Percentiles rank a stretch among this genome's conserved stretches.
These are phyloP conservation scores for Halocynthia roretzi DNA, from an alignment of 23 tunicate species.

Conservation along the genomic window DNA sequence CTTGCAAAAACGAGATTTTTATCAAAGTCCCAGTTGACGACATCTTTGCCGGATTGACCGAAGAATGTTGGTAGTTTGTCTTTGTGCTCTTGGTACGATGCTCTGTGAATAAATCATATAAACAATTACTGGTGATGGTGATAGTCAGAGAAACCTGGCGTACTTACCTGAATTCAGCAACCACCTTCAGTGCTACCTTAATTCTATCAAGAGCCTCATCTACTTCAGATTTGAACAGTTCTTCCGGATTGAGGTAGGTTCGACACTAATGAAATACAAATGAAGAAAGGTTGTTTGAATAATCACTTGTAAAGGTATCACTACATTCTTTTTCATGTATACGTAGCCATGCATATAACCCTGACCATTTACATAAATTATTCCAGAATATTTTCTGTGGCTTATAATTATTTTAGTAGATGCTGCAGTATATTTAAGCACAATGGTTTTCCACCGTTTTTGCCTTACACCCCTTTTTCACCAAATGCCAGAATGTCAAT, in stretches of 20 bases:
- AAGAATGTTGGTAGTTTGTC: conserved; percentile 60
- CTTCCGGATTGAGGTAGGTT: conserved; percentile 71
- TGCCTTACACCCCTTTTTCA: too few relatives aligned
- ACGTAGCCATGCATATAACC: background rate
- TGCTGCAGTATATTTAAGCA: too few relatives aligned
- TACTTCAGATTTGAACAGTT: conserved; percentile 82
- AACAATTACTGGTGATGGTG: background rate
- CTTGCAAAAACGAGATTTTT: conserved; percentile 71
- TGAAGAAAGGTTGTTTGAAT: background rate
- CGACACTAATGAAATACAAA: conserved; percentile 61
- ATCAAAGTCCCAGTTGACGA: conserved; percentile 84
- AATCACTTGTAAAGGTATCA: background rate
- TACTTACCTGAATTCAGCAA: conserved; percentile 54
- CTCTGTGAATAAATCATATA: conserved; percentile 23
- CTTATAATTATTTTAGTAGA: too few relatives aligned
- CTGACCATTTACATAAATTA: background rate
- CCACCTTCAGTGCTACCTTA: conserved; percentile 42
- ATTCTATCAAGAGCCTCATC: conserved; percentile 76
- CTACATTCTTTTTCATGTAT: too few relatives aligned
- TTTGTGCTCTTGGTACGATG: conserved; percentile 79
- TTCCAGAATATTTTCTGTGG: too few relatives aligned
- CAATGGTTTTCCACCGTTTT: too few relatives aligned
- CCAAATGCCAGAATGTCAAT: too few relatives aligned
- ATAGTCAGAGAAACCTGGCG: background rate
- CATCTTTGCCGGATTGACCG: conserved; percentile 59